These are phyloP conservation scores for Drosophila miranda DNA, from an alignment of 1,140 invertebrate genomes.

Conservation along the genomic window DNA sequence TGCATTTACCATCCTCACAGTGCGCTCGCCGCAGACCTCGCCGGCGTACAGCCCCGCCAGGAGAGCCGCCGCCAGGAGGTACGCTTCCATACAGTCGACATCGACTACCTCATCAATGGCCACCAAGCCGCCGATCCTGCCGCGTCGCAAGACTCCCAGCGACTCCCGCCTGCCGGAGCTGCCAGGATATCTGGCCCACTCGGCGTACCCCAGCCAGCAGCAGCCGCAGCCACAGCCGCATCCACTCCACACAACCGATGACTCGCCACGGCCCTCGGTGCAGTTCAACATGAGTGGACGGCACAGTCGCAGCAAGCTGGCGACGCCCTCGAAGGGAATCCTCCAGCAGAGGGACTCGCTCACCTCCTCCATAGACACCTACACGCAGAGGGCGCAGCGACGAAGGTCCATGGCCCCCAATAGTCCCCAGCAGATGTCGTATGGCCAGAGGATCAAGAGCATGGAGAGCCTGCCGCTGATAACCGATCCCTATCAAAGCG, in stretches of 20 bases:
- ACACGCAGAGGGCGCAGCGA: slow-evolving; percentile 51
- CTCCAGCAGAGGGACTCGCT: slow-evolving; percentile 71
- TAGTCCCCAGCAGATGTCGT: slow-evolving; percentile 9
- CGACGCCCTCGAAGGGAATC: slow-evolving; percentile 69
- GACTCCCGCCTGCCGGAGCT: slow-evolving; percentile 61
- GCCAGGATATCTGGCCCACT: slow-evolving; percentile 25
- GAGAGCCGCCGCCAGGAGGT: slow-evolving; percentile 52
- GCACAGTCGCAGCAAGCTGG: slow-evolving; percentile 65
- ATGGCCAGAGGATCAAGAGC: slow-evolving; percentile 66
- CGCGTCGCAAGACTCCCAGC: slow-evolving; percentile 58
- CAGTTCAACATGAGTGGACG: slow-evolving; percentile 79
- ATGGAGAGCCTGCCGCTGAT: slow-evolving; percentile 69
- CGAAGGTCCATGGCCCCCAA: slow-evolving; percentile 39
- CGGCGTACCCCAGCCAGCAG: background rate
- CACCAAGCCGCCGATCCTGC: slow-evolving; percentile 40
- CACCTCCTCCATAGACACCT: slow-evolving; percentile 74
- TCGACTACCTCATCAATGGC: slow-evolving; percentile 63
- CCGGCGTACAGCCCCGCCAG: slow-evolving; percentile 39
- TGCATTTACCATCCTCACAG: slow-evolving; percentile 86
- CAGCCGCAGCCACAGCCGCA: background rate
- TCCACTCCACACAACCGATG: slow-evolving; percentile 44
- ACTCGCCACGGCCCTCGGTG: slow-evolving; percentile 77
- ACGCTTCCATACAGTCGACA: slow-evolving; percentile 81
- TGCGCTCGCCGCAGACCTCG: slow-evolving; percentile 81
- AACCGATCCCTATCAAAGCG: slow-evolving; percentile 59